Evolutionary conservation across 1,140 invertebrate genomes (phyloP), one percentile per base, ranked within the genome.

Genomic region (Ericerus pela): DNA sequence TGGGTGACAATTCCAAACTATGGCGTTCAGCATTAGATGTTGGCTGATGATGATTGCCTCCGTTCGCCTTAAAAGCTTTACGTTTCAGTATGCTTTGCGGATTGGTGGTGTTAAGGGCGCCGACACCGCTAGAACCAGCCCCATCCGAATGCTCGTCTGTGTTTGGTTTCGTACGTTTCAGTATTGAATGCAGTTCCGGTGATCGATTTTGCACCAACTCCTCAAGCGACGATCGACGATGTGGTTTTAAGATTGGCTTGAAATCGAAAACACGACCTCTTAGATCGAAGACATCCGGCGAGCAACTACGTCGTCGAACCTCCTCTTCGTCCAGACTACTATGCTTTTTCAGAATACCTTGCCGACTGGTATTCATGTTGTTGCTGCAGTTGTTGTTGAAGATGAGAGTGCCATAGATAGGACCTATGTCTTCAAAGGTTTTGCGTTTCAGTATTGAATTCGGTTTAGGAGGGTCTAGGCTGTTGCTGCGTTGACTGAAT

Each of bases 261-360:
- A 73, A 77, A 61, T 79, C 78, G 8, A 5, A 14, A 6, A 16
- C 14, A 24, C 14, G 41, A 4, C 41, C 16, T 8, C 10, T 18
- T 16, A 41, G 2, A 5, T 70, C 66, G 54, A 72, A 74, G 31
- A 79, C 75, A 62, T 82, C 80, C 0, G 80, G 80, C 58, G 80
- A 82, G 62, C 78, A 79, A 57, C 79, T 81, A 51, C 79, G 70
- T 55, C 79, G 73, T 52, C 79, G 72, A 55, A 79, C 70, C 67
- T 81, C 80, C 2, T 77, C 81, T 64, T 87, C 85, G 63, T 87
- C 84, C 54, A 86, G 70, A 62, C 82, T 85, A 53, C 82, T 73
- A 33, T 65, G 62, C 69, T 87, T 87, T 64, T 88, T 88, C 37
- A 88, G 69, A 62, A 88, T 88, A 38, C 84, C 84, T 64, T 81